Evolutionary conservation across 2,888 invertebrate species (phyloP).

Genomic region (Oscheius sp.): DNA sequence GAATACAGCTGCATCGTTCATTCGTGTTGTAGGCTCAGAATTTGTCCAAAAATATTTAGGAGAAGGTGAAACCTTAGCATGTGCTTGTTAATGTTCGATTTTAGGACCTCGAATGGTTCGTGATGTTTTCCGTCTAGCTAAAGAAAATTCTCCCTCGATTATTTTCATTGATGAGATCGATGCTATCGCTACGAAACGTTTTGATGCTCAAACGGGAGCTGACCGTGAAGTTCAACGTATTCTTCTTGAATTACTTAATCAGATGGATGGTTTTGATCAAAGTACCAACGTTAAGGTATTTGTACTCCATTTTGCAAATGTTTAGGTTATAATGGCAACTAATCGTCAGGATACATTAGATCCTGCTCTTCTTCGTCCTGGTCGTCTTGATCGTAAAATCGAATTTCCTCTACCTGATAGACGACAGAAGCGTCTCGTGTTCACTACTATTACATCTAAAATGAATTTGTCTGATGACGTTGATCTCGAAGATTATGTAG

Average conservation of each 20-base stretch:
- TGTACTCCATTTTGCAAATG: slow-evolving; percentile 25
- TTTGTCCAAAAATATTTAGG: slow-evolving; percentile 99
- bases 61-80: slow-evolving; percentile 78
- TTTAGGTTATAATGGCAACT: slow-evolving; percentile 88
- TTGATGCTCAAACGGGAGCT: slow-evolving; percentile 70
- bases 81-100: neutral
- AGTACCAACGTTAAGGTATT: slow-evolving; percentile 96
- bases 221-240: slow-evolving; percentile 81
- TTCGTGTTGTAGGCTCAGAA: slow-evolving; percentile 97
- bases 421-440: slow-evolving; percentile 89
- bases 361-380: slow-evolving; percentile 93
- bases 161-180: slow-evolving; percentile 99
- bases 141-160: slow-evolving; percentile 98
- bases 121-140: slow-evolving; percentile 96
- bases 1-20: slow-evolving; percentile 83
- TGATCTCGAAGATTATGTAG: slow-evolving; percentile 97
- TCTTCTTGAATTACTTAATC: slow-evolving; percentile 92
- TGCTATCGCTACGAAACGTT: slow-evolving; percentile 96
- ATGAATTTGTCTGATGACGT: slow-evolving; percentile 98
- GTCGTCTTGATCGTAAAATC: slow-evolving; percentile 95
- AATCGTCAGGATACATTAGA: slow-evolving; percentile 97
- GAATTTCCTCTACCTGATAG: slow-evolving; percentile 95
- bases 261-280: slow-evolving; percentile 99
- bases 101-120: slow-evolving; percentile 93
- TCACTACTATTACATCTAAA: slow-evolving; percentile 93